Base-by-base conservation (phyloP, 2,888 invertebrate genomes). In the Ophioninae sp. region DNA sequence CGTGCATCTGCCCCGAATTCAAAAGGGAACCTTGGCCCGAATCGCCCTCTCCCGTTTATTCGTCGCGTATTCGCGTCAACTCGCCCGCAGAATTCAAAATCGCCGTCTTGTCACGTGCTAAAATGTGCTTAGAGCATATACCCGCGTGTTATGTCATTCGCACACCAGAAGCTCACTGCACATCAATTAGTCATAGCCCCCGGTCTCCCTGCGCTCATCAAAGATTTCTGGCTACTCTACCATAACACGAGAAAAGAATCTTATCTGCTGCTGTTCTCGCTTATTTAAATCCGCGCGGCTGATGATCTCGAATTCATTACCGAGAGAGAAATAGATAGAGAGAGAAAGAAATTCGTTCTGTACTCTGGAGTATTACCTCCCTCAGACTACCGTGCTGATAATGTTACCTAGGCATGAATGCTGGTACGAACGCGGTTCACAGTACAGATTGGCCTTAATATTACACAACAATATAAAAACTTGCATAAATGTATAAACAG, bases 11-110 rank as follows among this genome's bases (percentile, higher is more conserved):
- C 62, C 70, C 62, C 67, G 39, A 64, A 78, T 41, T 75, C 59
- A 72, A 74, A 70, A 75, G 61, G 82, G 85, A 89, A 90, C 89
- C 89, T 90, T 90, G 89, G 88, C 89, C 90, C 87, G 87, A 87
- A 90, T 89, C 85, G 83, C 75, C 73, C 41, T 20, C 82, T 65
- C 69, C 8, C 59, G 50, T 75, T 84, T 84, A 84, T 84, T 81
- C 72, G 70, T 70, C 76, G 39, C 59, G 64, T 56, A 69, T 62
- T 70, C 37, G 37, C 64, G 70, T 76, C 76, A 69, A 62, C 39
- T 67, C 65, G 39, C 75, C 20, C 13, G 13, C 68, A 65, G 62
- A 81, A 65, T 69, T 39, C 70, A 76, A 81, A 64, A 56, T 70
- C 74, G 37, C 50, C 70, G 21, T 44, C 50, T 50, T 44, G 64